Evolutionary conservation across 2,888 invertebrate genomes (phyloP).

Genomic region (Mantis religiosa): DNA sequence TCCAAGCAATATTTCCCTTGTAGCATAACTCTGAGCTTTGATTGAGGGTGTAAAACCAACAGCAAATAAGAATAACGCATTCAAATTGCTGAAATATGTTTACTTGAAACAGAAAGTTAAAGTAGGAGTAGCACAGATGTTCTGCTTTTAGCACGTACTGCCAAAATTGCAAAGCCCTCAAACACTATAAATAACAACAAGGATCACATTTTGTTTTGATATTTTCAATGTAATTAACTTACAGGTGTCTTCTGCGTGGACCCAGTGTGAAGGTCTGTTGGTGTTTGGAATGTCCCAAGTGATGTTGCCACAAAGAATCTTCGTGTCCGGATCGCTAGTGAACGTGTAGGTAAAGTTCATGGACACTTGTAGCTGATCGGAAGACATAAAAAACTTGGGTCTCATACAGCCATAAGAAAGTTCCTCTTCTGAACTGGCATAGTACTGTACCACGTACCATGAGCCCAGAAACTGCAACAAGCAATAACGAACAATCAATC

Average conservation of each 20-base stretch:
- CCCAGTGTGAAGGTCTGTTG: slow-evolving; percentile 76
- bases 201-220: no score
- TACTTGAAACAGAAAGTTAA: no score
- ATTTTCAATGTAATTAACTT: slow-evolving; percentile 40
- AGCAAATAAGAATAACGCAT: no score
- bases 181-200: no score
- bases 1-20: no score
- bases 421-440: slow-evolving; percentile 83
- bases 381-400: slow-evolving; percentile 60
- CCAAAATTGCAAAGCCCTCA: no score
- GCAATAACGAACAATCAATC: no score
- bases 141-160: no score
- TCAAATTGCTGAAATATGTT: no score
- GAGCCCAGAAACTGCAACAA: slow-evolving; percentile 67
- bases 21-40: no score
- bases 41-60: no score
- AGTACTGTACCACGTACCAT: slow-evolving; percentile 86
- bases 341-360: slow-evolving; percentile 89
- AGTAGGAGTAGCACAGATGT: no score
- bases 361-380: slow-evolving; percentile 60
- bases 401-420: slow-evolving; percentile 82
- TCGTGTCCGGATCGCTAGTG: slow-evolving; percentile 77
- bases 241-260: slow-evolving; percentile 82
- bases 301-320: slow-evolving; percentile 76
- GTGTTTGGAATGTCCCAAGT: slow-evolving; percentile 78